A percentile compares a stretch with the other conserved stretches of the same genome.
Evolutionary conservation across 2,113 vertebrate species (phyloP).

Genomic region (Gobio gobio): DNA sequence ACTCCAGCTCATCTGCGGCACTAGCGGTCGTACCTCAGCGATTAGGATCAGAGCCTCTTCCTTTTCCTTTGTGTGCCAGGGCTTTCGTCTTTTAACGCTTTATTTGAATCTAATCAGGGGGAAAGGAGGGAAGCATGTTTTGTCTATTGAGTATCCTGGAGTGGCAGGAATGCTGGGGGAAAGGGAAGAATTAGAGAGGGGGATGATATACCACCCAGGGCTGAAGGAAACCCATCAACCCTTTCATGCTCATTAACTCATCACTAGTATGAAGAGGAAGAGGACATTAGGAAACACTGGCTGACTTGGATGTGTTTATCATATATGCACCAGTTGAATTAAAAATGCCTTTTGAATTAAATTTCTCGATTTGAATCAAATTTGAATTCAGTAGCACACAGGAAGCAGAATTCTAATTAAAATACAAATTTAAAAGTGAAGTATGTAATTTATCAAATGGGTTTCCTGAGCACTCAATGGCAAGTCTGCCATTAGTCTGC

Average conservation of each 20-base stretch:
- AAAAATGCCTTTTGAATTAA: constrained; percentile 10
- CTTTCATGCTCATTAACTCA: constrained; percentile 53
- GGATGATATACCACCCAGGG: constrained; percentile 56
- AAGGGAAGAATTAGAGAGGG: constrained; percentile 56
- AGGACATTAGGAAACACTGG: background rate
- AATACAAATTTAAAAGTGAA: background rate
- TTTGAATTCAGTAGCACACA: background rate
- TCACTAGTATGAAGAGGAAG: constrained; percentile 17
- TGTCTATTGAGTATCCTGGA: constrained; percentile 66
- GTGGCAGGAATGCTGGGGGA: constrained; percentile 51
- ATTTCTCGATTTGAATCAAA: too few species aligned
- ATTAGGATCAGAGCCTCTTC: constrained; percentile 71
- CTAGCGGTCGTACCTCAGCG: constrained; percentile 68
- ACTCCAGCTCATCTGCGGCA: constrained; percentile 41
- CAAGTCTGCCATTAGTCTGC: background rate
- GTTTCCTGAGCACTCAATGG: background rate
- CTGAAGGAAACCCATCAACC: constrained; percentile 41
- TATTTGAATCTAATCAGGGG: constrained; percentile 72
- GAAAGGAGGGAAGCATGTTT: constrained; percentile 66
- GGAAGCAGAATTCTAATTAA: background rate
- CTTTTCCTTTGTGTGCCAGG: constrained; percentile 64
- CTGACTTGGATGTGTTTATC: background rate
- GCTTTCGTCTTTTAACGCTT: constrained; percentile 61
- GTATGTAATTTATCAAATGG: background rate
- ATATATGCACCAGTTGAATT: background rate